These are phyloP conservation scores for Drosophila arizonae DNA, from an alignment of 1,140 invertebrate species.

Conservation along the genomic window DNA sequence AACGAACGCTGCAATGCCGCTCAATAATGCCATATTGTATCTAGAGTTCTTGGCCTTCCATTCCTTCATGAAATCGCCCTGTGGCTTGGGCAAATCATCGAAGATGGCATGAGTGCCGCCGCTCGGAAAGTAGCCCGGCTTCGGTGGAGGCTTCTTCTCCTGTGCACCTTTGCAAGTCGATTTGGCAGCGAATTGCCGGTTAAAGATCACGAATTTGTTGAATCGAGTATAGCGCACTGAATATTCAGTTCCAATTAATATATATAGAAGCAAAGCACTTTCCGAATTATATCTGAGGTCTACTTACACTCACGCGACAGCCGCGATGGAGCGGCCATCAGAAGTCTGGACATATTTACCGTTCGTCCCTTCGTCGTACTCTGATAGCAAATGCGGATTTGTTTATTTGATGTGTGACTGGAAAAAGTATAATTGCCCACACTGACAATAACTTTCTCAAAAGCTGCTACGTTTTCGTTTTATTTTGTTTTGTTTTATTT, in stretches of 20 bases:
- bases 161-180: slow-evolving; percentile 18
- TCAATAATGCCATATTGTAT: slow-evolving; percentile 56
- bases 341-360: slow-evolving; percentile 56
- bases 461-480: slow-evolving; percentile 18
- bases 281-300: neutral
- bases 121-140: slow-evolving; percentile 55
- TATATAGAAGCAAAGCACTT: neutral
- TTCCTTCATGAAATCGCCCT: slow-evolving; percentile 51
- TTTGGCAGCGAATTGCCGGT: slow-evolving; percentile 28
- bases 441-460: slow-evolving; percentile 23
- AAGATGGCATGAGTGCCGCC: slow-evolving; percentile 57
- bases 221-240: slow-evolving; percentile 38
- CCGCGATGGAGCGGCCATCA: slow-evolving; percentile 39
- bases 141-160: slow-evolving; percentile 5
- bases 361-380: neutral
- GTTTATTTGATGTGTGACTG: slow-evolving; percentile 29
- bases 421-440: slow-evolving; percentile 24
- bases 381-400: slow-evolving; percentile 21
- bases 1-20: slow-evolving; percentile 34
- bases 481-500: neutral
- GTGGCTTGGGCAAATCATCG: slow-evolving; percentile 57
- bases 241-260: neutral
- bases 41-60: slow-evolving; percentile 58
- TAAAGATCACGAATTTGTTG: slow-evolving; percentile 20
- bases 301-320: slow-evolving; percentile 55